phyloP scores from a whole-genome alignment of 2,888 invertebrate genomes.

The Mythimna loreyi region DNA sequence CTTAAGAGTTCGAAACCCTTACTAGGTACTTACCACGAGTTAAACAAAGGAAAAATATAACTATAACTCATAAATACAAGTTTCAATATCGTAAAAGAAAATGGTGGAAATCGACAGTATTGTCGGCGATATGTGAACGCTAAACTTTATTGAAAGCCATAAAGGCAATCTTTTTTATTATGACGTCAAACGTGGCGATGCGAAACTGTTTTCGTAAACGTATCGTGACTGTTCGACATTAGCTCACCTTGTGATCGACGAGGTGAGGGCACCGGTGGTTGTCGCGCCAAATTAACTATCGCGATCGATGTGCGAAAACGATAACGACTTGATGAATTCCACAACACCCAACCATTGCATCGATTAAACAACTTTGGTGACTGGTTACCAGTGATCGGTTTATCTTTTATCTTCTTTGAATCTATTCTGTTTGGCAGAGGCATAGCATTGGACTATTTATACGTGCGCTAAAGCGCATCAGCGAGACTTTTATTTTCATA shows the following conservation, averaged over 20 bases:
- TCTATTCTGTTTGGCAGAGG: too few relatives aligned
- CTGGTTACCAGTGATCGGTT: not conserved
- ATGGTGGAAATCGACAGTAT: conserved; percentile 4
- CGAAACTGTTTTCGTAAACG: conserved; percentile 33
- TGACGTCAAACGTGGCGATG: conserved; percentile 41
- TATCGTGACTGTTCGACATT: conserved; percentile 71
- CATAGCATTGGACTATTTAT: too few relatives aligned
- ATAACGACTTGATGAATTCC: conserved; percentile 40
- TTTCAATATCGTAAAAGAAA: conserved; percentile 14
- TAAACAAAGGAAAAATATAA: not conserved
- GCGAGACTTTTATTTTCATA: too few relatives aligned
- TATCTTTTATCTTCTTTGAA: not conserved
- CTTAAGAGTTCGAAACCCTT: not conserved
- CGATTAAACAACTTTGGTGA: conserved; percentile 44
- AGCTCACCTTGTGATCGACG: conserved; percentile 55
- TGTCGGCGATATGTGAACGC: conserved; percentile 19
- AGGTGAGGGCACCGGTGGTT: conserved; percentile 50
- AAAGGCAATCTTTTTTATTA: conserved; percentile 31
- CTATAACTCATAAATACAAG: not conserved
- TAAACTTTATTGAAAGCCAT: conserved; percentile 28
- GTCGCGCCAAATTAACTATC: conserved; percentile 60
- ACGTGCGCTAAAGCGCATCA: too few relatives aligned
- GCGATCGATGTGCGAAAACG: conserved; percentile 56
- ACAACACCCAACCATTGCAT: conserved; percentile 36
- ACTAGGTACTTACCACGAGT: not conserved